Base-by-base conservation (phyloP, 2,888 invertebrate species). In the Drosophila picticornis region DNA sequence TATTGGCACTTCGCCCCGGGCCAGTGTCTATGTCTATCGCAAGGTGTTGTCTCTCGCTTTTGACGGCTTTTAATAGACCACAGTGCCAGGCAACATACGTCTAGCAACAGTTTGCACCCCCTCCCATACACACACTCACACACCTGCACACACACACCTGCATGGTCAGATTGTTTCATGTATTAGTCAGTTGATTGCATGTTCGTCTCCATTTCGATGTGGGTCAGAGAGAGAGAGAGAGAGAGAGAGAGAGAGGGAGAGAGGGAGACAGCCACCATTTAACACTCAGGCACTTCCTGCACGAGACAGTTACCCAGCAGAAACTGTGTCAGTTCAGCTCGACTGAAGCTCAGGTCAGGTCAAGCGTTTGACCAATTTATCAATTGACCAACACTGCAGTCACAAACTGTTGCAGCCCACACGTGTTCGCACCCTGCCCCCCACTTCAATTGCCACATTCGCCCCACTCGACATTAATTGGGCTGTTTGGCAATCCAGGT, bases 1-100 rank as follows among this genome's bases (percentile, higher is more conserved):
- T 56, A 68, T 78, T 78, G 78, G 80, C 78, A 80, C 58, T 46
- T 58, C 43, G 72, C 76, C 61, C 40, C 59, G 76, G n/a, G 36
- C 51, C 29, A 31, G 57, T 67, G 55, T 58, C 34, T 50, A 13
- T 55, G 34, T 34, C n/a, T 34, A 55, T 27, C 25, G 62, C 75
- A 50, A 62, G 62, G 69, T 60, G 63, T 64, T 31, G 32, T 38
- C 27, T n/a, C 22, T 59, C 31, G 58, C 13, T 36, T 34, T 60
- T 27, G 38, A 13, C 56, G 34, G 59, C 74, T 77, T 74, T 77
- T 67, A 71, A 75, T 75, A 80, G 76, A 48, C 13, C 25, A 25
- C 34, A 19, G 10, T 34, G 25, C 34, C 19, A 10, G 34, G 25
- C 25, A 55, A 19, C 10, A 19, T 2, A 27, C 55, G 32, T 38